Percentiles rank a stretch among this genome's conserved stretches.
These are phyloP conservation scores for Marasmarcha lunaedactyla DNA, from an alignment of 2,888 invertebrate species.

Conservation along the genomic window DNA sequence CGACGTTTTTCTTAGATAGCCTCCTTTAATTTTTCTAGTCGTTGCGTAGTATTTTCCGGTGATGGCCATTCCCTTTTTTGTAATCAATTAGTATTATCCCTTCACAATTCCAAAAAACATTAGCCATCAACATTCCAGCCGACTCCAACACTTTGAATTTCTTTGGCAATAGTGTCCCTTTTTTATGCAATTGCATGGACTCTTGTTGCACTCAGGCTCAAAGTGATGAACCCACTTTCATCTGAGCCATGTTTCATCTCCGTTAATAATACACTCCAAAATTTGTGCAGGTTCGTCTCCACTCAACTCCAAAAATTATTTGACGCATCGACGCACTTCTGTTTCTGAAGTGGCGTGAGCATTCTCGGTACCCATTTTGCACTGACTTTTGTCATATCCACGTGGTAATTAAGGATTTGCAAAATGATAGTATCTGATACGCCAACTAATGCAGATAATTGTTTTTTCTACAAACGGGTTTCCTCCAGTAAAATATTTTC, in stretches of 20 bases:
- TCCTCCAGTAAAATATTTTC: slow-evolving; percentile 13
- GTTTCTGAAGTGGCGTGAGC: slow-evolving; percentile 1
- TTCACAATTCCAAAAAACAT: slow-evolving; percentile 9
- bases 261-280: neutral
- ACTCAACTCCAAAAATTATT: neutral
- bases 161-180: slow-evolving; percentile 11
- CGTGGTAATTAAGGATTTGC: slow-evolving; percentile 8
- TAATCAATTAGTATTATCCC: slow-evolving; percentile 12
- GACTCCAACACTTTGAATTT: slow-evolving; percentile 11
- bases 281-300: neutral
- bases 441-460: slow-evolving; percentile 10
- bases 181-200: slow-evolving; percentile 14
- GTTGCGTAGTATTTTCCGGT: slow-evolving; percentile 12
- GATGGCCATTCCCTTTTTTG: slow-evolving; percentile 9
- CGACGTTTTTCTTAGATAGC: slow-evolving; percentile 3
- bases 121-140: slow-evolving; percentile 4
- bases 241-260: neutral
- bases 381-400: slow-evolving; percentile 7
- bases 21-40: slow-evolving; percentile 10
- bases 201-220: slow-evolving; percentile 3
- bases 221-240: neutral
- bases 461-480: slow-evolving; percentile 8
- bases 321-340: neutral
- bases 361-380: neutral
- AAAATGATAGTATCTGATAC: slow-evolving; percentile 8